A percentile compares a stretch with the other conserved stretches of the same genome.
Conservation (phyloP, 1,140 invertebrate genomes). For the Campoletis sonorensis region DNA sequence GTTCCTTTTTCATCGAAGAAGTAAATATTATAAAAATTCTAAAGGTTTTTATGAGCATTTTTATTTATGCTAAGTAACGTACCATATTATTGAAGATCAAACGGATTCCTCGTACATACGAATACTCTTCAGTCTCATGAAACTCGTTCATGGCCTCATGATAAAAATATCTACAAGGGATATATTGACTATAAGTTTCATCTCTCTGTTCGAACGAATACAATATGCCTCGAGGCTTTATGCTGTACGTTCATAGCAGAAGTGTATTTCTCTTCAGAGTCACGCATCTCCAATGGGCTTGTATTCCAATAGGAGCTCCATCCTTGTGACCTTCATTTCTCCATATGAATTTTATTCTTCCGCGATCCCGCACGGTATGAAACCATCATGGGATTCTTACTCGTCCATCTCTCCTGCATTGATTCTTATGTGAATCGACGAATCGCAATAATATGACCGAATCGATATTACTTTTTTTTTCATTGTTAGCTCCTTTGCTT, state of each 20-base stretch:
- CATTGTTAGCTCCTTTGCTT: neutral
- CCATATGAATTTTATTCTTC: neutral
- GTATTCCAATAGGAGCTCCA: neutral
- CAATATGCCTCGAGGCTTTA: slow-evolving; percentile 12
- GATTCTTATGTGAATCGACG: neutral
- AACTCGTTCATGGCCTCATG: neutral
- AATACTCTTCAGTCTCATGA: neutral
- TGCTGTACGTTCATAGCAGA: neutral
- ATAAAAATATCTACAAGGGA: neutral
- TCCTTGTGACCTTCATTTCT: slow-evolving; percentile 20
- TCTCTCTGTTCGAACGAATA: neutral
- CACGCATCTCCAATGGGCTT: neutral
- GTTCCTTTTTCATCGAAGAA: neutral
- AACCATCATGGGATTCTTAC: neutral
- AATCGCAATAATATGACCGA: neutral
- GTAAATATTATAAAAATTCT: neutral
- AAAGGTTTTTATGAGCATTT: neutral
- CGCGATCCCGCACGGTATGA: neutral
- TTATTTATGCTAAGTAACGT: neutral
- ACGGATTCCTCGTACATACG: slow-evolving; percentile 8
- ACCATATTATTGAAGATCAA: neutral
- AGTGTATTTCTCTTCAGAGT: neutral
- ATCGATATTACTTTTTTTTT: slow-evolving; percentile 30
- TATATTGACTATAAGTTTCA: slow-evolving; percentile 26
- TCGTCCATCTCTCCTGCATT: neutral